These are phyloP conservation scores for Rhamnusium bicolor DNA, from an alignment of 2,888 invertebrate genomes.

Conservation along the genomic window DNA sequence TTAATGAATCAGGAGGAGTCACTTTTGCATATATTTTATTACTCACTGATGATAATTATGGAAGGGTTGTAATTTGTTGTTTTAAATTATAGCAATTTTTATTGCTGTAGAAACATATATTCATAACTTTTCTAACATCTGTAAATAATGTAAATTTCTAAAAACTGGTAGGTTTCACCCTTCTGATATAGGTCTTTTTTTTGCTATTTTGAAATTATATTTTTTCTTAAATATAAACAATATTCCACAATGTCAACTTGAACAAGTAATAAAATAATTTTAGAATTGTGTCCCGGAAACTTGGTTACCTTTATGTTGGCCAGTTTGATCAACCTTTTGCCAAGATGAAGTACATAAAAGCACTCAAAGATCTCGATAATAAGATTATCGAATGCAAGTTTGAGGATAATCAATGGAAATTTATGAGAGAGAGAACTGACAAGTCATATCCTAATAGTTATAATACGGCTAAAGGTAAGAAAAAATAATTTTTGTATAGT, in stretches of 20 bases:
- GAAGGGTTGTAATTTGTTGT: too few relatives aligned
- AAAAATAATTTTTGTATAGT: not conserved
- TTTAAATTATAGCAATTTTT: too few relatives aligned
- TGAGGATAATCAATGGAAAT: slow-evolving; percentile 88
- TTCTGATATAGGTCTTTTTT: too few relatives aligned
- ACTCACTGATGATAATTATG: too few relatives aligned
- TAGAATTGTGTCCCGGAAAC: slow-evolving; percentile 59
- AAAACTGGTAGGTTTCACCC: too few relatives aligned
- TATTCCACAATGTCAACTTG: not conserved
- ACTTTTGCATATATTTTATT: too few relatives aligned
- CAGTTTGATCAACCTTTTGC: slow-evolving; percentile 79
- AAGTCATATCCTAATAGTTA: slow-evolving; percentile 96
- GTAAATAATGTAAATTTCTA: too few relatives aligned
- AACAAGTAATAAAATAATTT: slow-evolving; percentile 32
- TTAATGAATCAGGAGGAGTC: too few relatives aligned
- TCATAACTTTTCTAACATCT: too few relatives aligned
- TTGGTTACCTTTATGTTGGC: slow-evolving; percentile 87
- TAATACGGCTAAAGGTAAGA: slow-evolving; percentile 84
- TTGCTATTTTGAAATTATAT: too few relatives aligned
- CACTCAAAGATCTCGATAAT: slow-evolving; percentile 84
- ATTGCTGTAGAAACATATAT: too few relatives aligned
- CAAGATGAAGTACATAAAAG: slow-evolving; percentile 85
- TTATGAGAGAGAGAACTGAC: slow-evolving; percentile 96
- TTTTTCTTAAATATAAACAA: slow-evolving; percentile 7
- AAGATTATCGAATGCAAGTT: slow-evolving; percentile 97